Evolutionary conservation across 1,140 invertebrate species (phyloP), one percentile per base, ranked within the genome.

Genomic region (Pseudachorutes palmiensis): DNA sequence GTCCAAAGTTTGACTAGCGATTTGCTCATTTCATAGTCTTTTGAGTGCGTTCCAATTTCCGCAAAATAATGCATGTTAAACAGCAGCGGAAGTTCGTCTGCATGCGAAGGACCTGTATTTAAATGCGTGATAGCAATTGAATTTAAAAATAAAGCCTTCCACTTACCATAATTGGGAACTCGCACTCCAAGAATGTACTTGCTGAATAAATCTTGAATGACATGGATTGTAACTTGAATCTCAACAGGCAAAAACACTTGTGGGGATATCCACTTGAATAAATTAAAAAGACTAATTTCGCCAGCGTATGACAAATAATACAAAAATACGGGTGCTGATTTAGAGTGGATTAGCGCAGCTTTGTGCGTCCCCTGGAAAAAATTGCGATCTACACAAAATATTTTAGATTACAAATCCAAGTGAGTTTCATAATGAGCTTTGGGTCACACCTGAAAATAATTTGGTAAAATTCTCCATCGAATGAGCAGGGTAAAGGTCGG

Each of bases 241-340:
- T 61, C 59, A 2, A 30, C 59, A 9, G 29, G 59, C 19, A 61
- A 19, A 3, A 22, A 9, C 28, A 12, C 59, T 14, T 31, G 19
- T 26, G 59, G 59, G 2, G 59, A 61, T 9, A 61, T 31, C 59
- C 59, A 61, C 24, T 61, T 61, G 59, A 61, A 61, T 28, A 61
- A 30, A 28, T 61, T 61, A 61, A 61, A 61, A 14, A 61, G 29
- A 33, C 59, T 61, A 61, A 61, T 61, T 5, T 33, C 28, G 3
- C 59, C 59, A 33, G 59, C 12, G 59, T 61, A 61, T 9, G 59
- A 31, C 9, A 61, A 19, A 29, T 61, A 61, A 29, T 61, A 61
- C 3, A 61, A 22, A 22, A 29, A 61, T 9, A 61, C 59, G 9
- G 59, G 59, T 5, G 59, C 59, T 2, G 19, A 29, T 22, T 61